A percentile compares a stretch with the other conserved stretches of the same genome.
These are phyloP conservation scores for Chelmon rostratus DNA, from an alignment of 2,797 vertebrate species.

Conservation along the genomic window DNA sequence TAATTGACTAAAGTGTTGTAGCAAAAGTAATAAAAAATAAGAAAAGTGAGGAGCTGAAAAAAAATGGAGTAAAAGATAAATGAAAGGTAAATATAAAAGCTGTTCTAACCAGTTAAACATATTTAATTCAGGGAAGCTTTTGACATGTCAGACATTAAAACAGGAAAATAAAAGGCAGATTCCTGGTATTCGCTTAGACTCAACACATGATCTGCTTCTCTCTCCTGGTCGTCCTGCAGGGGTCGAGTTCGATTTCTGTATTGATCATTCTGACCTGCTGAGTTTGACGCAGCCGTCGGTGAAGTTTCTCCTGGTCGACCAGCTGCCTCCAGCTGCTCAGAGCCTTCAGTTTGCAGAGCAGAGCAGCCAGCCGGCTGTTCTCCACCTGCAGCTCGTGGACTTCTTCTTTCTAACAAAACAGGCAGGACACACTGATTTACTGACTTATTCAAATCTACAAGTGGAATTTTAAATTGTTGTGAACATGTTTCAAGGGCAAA, in stretches of 20 bases:
- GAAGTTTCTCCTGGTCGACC: constrained; percentile 71
- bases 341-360: constrained; percentile 80
- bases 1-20: fast-evolving
- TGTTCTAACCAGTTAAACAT: not conserved
- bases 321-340: constrained; percentile 82
- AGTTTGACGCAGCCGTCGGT: constrained; percentile 73
- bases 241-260: not conserved
- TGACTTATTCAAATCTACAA: not conserved
- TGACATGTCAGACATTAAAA: not conserved
- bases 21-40: not conserved
- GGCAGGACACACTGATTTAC: not conserved
- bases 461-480: not conserved
- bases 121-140: not conserved
- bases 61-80: not conserved
- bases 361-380: constrained; percentile 69
- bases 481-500: too few species aligned
- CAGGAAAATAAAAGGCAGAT: too few species aligned
- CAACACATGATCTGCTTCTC: not conserved
- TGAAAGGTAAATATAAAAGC: not conserved
- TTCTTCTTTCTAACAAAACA: constrained; percentile 77
- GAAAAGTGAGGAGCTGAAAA: not conserved
- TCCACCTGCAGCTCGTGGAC: constrained; percentile 77
- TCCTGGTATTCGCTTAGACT: not conserved
- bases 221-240: not conserved
- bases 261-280: constrained; percentile 77